phyloP scores from a whole-genome alignment of 2,797 vertebrate species.

The Chromobotia macracanthus region DNA sequence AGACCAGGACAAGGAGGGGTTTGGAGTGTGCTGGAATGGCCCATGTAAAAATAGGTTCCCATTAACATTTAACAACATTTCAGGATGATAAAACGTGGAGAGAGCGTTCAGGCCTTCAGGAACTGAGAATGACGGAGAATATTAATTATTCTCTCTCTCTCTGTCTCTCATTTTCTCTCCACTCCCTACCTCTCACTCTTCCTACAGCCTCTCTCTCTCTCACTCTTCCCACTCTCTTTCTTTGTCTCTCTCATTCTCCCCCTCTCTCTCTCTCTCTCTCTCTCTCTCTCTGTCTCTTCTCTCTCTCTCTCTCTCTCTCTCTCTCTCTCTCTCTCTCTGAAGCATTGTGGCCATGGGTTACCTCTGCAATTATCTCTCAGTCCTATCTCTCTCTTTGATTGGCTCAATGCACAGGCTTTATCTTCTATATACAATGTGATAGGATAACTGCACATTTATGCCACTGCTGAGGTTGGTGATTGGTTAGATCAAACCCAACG shows the following conservation, averaged over 20 bases:
- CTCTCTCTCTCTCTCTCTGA: not conserved
- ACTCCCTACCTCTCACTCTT: too few species aligned
- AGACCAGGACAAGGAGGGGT: slow-evolving; percentile 8
- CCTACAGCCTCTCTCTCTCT: not conserved
- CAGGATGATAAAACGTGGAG: slow-evolving; percentile 51
- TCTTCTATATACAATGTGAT: not conserved
- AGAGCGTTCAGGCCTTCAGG: slow-evolving; percentile 34
- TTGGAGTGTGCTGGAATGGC: slow-evolving; percentile 40
- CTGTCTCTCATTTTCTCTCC: too few species aligned
- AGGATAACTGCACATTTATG: not conserved
- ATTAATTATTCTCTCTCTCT: slow-evolving; percentile 39
- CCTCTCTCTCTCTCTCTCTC: not conserved
- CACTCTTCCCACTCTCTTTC: not conserved
- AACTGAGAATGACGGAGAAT: slow-evolving; percentile 45
- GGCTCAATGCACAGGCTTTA: not conserved
- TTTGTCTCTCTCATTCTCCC: not conserved
- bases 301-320: not conserved
- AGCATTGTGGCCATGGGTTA: slow-evolving; percentile 16
- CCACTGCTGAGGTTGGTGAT: not conserved
- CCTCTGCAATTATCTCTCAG: slow-evolving; percentile 28
- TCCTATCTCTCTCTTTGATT: slow-evolving; percentile 2
- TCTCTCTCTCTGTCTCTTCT: too few species aligned
- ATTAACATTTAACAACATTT: slow-evolving; percentile 61
- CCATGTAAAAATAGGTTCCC: slow-evolving; percentile 58
- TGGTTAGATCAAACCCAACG: slow-evolving; percentile 3